These are phyloP conservation scores for Ormyrus pomaceus DNA, from an alignment of 2,888 invertebrate species.

Conservation along the genomic window DNA sequence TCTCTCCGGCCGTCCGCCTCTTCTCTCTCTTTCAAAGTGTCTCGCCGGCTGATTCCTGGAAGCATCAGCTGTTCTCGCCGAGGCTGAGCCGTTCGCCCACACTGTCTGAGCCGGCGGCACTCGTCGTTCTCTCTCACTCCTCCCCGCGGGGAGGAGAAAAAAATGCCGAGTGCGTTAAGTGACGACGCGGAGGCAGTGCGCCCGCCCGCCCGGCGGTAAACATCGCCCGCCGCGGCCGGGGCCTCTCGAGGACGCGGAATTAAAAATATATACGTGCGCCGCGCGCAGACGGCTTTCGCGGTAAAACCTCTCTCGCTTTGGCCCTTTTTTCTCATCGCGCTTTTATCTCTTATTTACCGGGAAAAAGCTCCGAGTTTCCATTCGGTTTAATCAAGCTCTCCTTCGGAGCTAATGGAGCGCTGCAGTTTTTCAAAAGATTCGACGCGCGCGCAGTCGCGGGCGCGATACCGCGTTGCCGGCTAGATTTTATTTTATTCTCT, in stretches of 20 bases:
- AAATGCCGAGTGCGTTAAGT: slow-evolving; percentile 5
- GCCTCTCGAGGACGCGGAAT: slow-evolving; percentile 17
- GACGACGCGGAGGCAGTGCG: slow-evolving; percentile 12
- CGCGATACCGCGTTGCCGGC: too few relatives aligned
- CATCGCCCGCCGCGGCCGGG: not conserved
- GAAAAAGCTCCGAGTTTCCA: too few relatives aligned
- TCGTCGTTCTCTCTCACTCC: not conserved
- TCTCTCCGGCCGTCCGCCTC: slow-evolving; percentile 64
- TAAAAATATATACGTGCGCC: slow-evolving; percentile 41
- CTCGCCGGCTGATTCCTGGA: slow-evolving; percentile 36
- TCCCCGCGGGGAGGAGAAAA: slow-evolving; percentile 1
- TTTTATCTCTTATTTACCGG: too few relatives aligned
- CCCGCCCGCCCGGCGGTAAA: not conserved
- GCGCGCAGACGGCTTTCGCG: slow-evolving; percentile 42
- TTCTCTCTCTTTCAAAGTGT: slow-evolving; percentile 62
- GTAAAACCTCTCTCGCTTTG: slow-evolving; percentile 30
- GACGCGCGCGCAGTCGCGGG: too few relatives aligned
- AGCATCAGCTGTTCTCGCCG: slow-evolving; percentile 45
- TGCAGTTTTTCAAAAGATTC: too few relatives aligned
- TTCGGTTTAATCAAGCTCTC: too few relatives aligned
- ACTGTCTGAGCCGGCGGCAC: not conserved
- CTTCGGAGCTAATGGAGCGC: too few relatives aligned
- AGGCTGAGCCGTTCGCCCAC: not conserved
- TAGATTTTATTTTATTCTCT: too few relatives aligned
- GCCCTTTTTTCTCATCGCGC: not conserved